Evolutionary conservation across 1,140 invertebrate genomes (phyloP).

Genomic region (Drosophila repletoides): DNA sequence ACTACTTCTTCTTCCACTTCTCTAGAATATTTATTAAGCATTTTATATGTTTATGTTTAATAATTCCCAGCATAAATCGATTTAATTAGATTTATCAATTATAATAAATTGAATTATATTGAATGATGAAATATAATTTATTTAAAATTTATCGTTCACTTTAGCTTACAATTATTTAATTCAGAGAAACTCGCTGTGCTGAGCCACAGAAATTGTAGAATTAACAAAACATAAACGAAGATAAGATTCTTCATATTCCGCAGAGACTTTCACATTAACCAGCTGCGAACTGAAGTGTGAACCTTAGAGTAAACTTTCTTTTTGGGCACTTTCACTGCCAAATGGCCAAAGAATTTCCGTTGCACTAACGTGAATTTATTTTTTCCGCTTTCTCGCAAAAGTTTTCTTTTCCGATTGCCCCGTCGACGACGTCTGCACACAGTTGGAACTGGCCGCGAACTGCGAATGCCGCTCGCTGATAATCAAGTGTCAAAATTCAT

Average conservation of each 20-base stretch:
- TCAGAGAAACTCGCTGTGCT: conserved; percentile 52
- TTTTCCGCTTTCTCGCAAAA: conserved; percentile 30
- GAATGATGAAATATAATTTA: too few relatives aligned
- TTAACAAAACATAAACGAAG: conserved; percentile 28
- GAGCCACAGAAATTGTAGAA: conserved; percentile 38
- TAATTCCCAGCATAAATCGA: too few relatives aligned
- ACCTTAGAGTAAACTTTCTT: conserved; percentile 33
- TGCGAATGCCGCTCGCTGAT: conserved; percentile 63
- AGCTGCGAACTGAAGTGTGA: conserved; percentile 18
- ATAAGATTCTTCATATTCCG: conserved; percentile 47
- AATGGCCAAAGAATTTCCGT: conserved; percentile 59
- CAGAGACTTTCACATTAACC: conserved; percentile 31
- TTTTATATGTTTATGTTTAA: too few relatives aligned
- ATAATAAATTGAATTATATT: too few relatives aligned
- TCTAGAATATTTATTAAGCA: too few relatives aligned
- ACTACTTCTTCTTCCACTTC: too few relatives aligned
- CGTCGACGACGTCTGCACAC: conserved; percentile 60
- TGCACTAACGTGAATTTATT: conserved; percentile 46
- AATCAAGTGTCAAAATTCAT: conserved; percentile 80
- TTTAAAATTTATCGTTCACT: neutral
- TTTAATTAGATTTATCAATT: too few relatives aligned
- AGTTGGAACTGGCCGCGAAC: conserved; percentile 67
- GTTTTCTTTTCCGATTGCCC: conserved; percentile 26
- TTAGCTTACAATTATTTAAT: conserved; percentile 64
- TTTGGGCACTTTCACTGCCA: conserved; percentile 61